Conservation (phyloP, 2,113 vertebrate genomes). For the Condylura cristata region DNA sequence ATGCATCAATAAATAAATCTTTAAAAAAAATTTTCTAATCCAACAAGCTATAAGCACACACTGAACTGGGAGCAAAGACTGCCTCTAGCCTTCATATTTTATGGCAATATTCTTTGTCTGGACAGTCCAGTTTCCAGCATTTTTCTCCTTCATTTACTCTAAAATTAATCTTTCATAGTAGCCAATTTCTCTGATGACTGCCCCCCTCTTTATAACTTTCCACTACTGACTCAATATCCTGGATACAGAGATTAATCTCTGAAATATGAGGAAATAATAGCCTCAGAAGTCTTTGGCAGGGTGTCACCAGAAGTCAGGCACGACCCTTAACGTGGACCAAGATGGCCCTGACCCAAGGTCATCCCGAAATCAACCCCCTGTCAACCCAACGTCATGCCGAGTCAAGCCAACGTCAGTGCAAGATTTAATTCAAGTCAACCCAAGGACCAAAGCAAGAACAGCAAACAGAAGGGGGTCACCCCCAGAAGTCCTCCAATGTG, state of each 20-base stretch:
- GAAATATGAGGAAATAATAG: neutral
- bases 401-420: neutral
- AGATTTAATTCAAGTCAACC: neutral
- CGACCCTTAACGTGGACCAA: neutral
- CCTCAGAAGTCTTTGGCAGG: neutral
- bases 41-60: neutral
- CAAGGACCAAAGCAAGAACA: neutral
- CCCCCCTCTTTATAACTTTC: neutral
- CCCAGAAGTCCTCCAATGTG: neutral
- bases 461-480: neutral
- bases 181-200: constrained; percentile 40
- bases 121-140: neutral
- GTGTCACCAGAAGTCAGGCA: neutral
- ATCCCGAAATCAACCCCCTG: neutral
- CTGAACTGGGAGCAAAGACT: neutral
- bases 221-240: constrained; percentile 52
- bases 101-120: neutral
- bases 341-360: neutral
- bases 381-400: neutral
- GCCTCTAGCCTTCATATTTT: neutral
- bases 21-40: no score
- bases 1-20: no score
- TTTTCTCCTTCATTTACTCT: neutral
- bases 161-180: constrained; percentile 52
- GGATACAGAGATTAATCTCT: neutral